Conservation (phyloP, 2,113 vertebrate species). For the Pterophyllum scalare region DNA sequence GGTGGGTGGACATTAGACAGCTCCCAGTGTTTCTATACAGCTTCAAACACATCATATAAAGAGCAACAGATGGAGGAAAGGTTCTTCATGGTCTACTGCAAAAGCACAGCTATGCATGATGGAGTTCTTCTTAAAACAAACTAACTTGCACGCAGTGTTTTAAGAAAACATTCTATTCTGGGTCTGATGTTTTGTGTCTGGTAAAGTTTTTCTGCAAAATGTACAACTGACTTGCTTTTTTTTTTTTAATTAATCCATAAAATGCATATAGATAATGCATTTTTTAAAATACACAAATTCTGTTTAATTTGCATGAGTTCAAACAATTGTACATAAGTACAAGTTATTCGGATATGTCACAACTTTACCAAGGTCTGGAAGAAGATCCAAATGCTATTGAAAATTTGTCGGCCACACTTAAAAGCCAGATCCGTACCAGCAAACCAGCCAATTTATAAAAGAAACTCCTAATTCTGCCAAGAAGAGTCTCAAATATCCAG, state of each 20-base stretch:
- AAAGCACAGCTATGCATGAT: neutral
- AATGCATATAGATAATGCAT: neutral
- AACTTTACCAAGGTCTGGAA: no score
- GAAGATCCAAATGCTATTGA: no score
- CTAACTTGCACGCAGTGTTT: neutral
- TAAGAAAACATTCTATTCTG: accelerated
- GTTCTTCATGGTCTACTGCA: neutral
- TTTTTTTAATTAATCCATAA: neutral
- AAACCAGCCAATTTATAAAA: no score
- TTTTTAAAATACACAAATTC: neutral
- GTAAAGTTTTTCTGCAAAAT: neutral
- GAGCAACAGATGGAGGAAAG: neutral
- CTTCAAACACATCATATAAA: constrained; percentile 5
- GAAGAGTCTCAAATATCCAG: no score
- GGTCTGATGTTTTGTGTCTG: neutral
- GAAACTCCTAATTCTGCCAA: no score
- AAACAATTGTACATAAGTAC: no score
- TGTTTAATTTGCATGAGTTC: neutral
- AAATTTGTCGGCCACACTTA: no score
- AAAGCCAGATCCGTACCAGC: no score
- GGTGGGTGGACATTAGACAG: neutral
- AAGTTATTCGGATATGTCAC: no score
- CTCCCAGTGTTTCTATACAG: constrained; percentile 4
- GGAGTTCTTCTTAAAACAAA: neutral
- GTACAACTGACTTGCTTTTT: accelerated